Base-by-base conservation (phyloP, 2,113 vertebrate genomes). In the Misgurnus mizolepis region DNA sequence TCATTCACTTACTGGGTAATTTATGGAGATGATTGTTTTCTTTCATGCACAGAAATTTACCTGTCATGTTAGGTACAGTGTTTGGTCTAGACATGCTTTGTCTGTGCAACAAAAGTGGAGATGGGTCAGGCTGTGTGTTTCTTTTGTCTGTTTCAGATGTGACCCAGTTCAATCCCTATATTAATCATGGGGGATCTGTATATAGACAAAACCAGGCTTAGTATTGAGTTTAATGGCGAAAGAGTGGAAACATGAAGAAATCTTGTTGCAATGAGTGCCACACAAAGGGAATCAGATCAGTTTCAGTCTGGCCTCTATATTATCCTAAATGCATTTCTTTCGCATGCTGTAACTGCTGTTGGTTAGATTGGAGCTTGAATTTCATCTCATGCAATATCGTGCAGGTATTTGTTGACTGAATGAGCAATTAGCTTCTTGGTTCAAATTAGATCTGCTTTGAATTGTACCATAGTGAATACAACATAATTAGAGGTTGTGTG, bases 61-160 rank as follows among this genome's bases (percentile, higher is more conserved):
- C 67, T 56, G 67, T 71, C 78, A 76, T 11, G 49, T 18, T 4
- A 45, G 61, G 45, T 53, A 76, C 45, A 84, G 49, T 53, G 67
- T 45, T n/a, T 39, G 27, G 55, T 73, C 41, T 11, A 45, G 55
- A 56, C 15, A 58, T 61, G 60, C 62, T 39, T 41, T 56, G 81
- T 2, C n/a, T 66, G 14, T 58, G 53, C 17, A 58, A 61, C 80
- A 66, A 53, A 72, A 82, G 39, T 41, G 9, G 45, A 67, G 74
- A 17, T 82, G 43, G 40, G 41, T 68, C 62, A 67, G 61, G 11
- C 41, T 70, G 27, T 73, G 34, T 34, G 64, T 10, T 41, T 82
- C 50, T 55, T 78, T 72, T 72, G 74, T 72, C 68, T 78, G 61
- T 73, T 72, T 49, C 61, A 73, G 75, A 82, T 70, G 67, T 66